These are phyloP conservation scores for Poeciliopsis turrubarensis DNA, from an alignment of 2,113 vertebrate species.

Conservation along the genomic window DNA sequence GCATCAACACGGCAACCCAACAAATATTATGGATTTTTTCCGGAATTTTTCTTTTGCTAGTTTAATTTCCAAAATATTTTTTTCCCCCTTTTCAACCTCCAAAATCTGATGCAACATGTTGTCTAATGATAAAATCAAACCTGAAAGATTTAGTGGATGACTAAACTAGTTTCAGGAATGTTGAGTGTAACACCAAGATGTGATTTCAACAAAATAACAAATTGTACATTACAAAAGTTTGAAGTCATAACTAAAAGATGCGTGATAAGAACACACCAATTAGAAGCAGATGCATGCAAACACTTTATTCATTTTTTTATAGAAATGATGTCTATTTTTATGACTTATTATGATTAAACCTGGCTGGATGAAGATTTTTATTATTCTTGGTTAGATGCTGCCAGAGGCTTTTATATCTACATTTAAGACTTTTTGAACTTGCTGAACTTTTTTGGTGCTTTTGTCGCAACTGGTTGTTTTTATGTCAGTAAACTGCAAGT, in stretches of 20 bases:
- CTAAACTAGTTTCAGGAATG: neutral
- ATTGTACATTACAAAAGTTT: neutral
- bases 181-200: neutral
- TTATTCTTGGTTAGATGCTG: neutral
- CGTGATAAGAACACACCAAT: neutral
- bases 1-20: constrained; percentile 9
- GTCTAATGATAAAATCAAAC: constrained; percentile 18
- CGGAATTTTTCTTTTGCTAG: neutral
- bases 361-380: no score
- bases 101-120: neutral
- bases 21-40: neutral
- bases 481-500: neutral
- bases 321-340: neutral
- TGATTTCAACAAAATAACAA: constrained; percentile 2
- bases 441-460: no score
- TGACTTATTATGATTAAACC: neutral
- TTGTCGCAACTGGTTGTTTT: neutral
- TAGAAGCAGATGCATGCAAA: neutral
- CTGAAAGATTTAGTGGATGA: constrained; percentile 7
- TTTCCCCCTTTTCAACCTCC: neutral
- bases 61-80: neutral
- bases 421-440: no score
- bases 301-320: neutral
- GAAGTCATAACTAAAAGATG: neutral
- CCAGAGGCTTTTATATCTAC: neutral